phyloP scores from a whole-genome alignment of 2,113 vertebrate species.

The Hypanus sabinus region DNA sequence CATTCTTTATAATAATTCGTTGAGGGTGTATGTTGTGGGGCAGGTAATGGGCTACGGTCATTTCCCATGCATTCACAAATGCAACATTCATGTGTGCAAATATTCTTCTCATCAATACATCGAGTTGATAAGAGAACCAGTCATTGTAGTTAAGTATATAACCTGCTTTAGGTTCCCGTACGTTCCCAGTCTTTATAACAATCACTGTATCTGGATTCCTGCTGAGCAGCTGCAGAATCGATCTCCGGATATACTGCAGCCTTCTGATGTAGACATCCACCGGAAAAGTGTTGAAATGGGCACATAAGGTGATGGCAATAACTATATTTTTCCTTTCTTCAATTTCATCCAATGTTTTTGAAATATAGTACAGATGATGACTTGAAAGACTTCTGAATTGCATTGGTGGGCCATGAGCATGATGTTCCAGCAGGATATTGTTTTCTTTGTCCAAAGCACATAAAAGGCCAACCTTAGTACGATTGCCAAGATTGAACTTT shows the following conservation, averaged over 20 bases:
- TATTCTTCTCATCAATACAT: no score
- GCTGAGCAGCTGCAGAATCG: constrained; percentile 70
- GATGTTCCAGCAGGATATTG: constrained; percentile 77
- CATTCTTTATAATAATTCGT: no score
- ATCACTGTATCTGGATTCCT: constrained; percentile 76
- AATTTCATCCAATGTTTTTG: constrained; percentile 45
- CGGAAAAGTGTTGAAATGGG: constrained; percentile 91
- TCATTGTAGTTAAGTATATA: constrained; percentile 63
- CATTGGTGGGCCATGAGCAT: constrained; percentile 87
- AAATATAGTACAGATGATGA: constrained; percentile 76
- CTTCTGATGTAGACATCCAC: constrained; percentile 76
- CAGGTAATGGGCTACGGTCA: no score
- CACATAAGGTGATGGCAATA: constrained; percentile 80
- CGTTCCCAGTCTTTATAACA: constrained; percentile 76
- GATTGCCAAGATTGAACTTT: constrained; percentile 79
- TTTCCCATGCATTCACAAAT: no score
- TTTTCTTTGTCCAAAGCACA: constrained; percentile 79
- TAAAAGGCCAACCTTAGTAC: constrained; percentile 83
- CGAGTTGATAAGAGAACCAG: no score
- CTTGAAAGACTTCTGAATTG: constrained; percentile 77
- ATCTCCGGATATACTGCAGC: constrained; percentile 47
- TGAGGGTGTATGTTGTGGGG: no score
- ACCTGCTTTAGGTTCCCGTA: constrained; percentile 73
- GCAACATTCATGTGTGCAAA: no score
- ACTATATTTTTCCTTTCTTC: constrained; percentile 49